Evolutionary conservation across 2,113 vertebrate species (phyloP).

Genomic region (Burhinus oedicnemus): DNA sequence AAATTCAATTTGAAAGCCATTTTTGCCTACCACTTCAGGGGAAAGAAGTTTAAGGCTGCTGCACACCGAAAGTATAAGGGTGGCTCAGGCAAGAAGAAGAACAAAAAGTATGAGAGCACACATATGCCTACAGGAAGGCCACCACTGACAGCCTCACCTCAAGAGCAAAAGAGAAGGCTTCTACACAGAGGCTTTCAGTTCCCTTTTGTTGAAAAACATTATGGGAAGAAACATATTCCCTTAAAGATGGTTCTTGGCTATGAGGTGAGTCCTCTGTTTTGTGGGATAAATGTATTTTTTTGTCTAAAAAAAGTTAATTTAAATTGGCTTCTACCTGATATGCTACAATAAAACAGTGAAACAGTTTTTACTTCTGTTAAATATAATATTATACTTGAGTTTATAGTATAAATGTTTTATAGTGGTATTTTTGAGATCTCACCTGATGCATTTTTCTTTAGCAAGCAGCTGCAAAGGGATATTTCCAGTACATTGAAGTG

Average conservation of each 20-base stretch:
- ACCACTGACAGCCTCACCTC: not conserved
- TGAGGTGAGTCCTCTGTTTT: constrained; percentile 65
- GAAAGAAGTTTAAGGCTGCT: constrained; percentile 17
- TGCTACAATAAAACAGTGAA: not conserved
- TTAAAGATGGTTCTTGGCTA: constrained; percentile 74
- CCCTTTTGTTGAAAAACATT: constrained; percentile 68
- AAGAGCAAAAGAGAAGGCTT: constrained; percentile 31
- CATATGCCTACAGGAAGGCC: not conserved
- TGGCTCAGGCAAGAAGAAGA: fast-evolving
- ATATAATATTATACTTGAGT: not conserved
- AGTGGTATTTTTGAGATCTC: not conserved
- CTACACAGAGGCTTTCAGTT: constrained; percentile 51
- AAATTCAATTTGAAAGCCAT: constrained; percentile 69
- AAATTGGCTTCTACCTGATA: not conserved
- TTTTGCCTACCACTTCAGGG: constrained; percentile 64
- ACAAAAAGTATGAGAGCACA: not conserved
- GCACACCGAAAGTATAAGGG: not conserved
- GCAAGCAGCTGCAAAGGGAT: constrained; percentile 76
- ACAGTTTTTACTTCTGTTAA: not conserved
- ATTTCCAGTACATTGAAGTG: constrained; percentile 73
- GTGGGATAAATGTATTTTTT: not conserved
- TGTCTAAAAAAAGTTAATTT: not conserved
- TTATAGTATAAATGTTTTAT: not conserved
- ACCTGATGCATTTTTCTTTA: not conserved
- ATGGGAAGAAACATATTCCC: constrained; percentile 67